Conservation (phyloP, 2,888 invertebrate genomes). For the Drosophila prostipennis region DNA sequence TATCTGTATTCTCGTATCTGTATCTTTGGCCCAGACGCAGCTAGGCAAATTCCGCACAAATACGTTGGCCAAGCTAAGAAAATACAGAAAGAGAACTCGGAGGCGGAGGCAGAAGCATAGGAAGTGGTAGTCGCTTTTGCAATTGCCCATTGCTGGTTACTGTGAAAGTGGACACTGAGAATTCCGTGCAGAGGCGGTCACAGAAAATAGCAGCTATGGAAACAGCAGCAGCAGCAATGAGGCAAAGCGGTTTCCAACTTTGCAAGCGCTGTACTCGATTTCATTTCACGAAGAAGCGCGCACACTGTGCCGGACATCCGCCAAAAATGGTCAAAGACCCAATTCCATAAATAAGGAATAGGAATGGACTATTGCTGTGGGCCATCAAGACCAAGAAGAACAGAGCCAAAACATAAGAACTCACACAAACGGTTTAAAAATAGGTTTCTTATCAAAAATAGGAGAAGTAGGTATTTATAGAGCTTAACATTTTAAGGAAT, state of each 20-base stretch:
- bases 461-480: not conserved
- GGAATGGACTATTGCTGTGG: not conserved
- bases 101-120: constrained; percentile 15
- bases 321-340: constrained; percentile 25
- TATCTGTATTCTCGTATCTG: constrained; percentile 34
- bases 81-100: constrained; percentile 6
- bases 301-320: constrained; percentile 60
- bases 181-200: constrained; percentile 52
- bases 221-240: constrained; percentile 39
- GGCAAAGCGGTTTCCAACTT: constrained; percentile 64
- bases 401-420: not conserved
- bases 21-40: constrained; percentile 64
- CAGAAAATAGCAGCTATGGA: constrained; percentile 32
- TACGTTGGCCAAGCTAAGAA: constrained; percentile 16
- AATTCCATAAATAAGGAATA: constrained; percentile 14
- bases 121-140: constrained; percentile 51
- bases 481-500: not conserved
- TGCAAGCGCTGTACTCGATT: constrained; percentile 72
- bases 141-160: constrained; percentile 51
- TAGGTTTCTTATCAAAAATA: not conserved
- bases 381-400: not conserved
- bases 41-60: constrained; percentile 70
- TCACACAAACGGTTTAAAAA: not conserved
- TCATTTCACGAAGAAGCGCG: constrained; percentile 64
- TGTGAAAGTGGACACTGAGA: constrained; percentile 73